Conservation (phyloP, 2,113 vertebrate genomes). For the Burhinus oedicnemus region DNA sequence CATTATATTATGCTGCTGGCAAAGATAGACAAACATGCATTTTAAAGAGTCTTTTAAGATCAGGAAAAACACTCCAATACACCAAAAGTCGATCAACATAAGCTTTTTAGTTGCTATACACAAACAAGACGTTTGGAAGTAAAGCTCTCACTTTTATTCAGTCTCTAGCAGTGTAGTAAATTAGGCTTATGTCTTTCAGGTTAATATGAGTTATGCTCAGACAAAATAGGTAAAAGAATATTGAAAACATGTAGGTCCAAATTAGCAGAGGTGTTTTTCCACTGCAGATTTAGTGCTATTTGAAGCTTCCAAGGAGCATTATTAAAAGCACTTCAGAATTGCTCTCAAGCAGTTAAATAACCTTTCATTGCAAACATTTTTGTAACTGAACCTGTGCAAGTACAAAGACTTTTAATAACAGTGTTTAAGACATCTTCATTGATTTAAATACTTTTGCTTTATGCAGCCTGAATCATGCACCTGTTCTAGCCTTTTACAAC, state of each 20-base stretch:
- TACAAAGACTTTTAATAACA: neutral
- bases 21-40: neutral
- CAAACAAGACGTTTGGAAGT: neutral
- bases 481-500: neutral
- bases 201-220: neutral
- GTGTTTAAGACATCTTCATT: neutral
- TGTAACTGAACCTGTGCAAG: neutral
- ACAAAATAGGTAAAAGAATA: neutral
- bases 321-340: neutral
- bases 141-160: neutral
- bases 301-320: neutral
- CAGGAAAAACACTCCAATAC: neutral
- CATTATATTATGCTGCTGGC: neutral
- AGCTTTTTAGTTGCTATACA: neutral
- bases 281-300: neutral
- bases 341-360: neutral
- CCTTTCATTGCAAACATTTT: neutral
- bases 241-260: neutral
- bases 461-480: neutral
- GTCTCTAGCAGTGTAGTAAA: neutral
- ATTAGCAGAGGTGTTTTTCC: neutral
- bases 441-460: neutral
- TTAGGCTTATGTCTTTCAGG: neutral
- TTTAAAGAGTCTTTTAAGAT: conserved; percentile 2
- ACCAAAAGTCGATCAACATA: neutral